Evolutionary conservation across 2,888 invertebrate species (phyloP).

Genomic region (Dicycla oo): DNA sequence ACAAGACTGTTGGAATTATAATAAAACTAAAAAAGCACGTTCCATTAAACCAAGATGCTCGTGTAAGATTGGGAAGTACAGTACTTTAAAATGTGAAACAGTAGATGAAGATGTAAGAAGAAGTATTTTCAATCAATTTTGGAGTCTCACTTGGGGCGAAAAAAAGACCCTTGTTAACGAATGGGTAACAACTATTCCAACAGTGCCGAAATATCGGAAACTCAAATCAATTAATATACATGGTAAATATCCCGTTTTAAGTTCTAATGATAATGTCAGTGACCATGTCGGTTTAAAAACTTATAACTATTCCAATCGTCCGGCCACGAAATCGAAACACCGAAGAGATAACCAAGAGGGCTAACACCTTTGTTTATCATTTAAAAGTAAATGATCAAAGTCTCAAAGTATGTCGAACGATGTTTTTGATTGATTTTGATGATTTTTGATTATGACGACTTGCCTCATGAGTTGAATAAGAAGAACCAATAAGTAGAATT

Average conservation of each 20-base stretch:
- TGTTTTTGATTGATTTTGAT: conserved; percentile 22
- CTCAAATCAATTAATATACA: no score
- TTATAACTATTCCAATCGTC: conserved; percentile 11
- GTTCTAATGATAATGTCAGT: no score
- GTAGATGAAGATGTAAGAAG: conserved; percentile 23
- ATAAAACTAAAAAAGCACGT: conserved; percentile 20
- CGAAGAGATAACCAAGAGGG: conserved; percentile 7
- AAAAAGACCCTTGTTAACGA: conserved; percentile 25
- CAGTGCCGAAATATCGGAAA: no score
- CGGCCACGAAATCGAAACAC: conserved; percentile 14
- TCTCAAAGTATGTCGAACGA: conserved; percentile 24
- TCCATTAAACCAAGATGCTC: conserved; percentile 21
- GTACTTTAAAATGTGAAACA: conserved; percentile 24
- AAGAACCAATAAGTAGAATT: no score
- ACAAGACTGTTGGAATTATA: conserved; percentile 29
- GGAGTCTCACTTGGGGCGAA: conserved; percentile 20
- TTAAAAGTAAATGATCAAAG: no score
- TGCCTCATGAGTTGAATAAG: no score
- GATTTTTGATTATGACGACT: conserved; percentile 2
- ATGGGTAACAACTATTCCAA: no score
- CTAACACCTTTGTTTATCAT: conserved; percentile 17
- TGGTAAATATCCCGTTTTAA: no score
- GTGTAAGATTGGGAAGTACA: conserved; percentile 13
- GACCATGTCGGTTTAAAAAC: no score
- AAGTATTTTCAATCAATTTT: conserved; percentile 26